Conservation (phyloP, 2,797 vertebrate species). For the Tenualosa ilisha region DNA sequence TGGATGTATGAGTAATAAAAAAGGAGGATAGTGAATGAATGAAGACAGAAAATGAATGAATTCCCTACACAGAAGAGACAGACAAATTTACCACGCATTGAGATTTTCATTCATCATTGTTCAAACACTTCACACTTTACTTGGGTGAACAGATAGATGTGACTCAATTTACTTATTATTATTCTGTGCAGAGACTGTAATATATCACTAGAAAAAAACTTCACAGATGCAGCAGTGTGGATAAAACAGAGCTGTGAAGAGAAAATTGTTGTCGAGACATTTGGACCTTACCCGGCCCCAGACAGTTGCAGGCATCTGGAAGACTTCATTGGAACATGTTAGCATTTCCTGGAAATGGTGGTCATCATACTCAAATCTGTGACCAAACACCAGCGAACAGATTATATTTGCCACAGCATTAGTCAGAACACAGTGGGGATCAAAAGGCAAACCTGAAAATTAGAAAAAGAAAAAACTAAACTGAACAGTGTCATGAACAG, state of each 20-base stretch:
- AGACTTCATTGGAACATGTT: constrained; percentile 55
- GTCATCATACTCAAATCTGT: constrained; percentile 71
- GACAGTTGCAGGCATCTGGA: constrained; percentile 58
- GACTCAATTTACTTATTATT: neutral
- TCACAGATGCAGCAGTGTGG: neutral
- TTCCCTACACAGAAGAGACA: neutral
- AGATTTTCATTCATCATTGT: neutral
- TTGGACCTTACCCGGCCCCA: constrained; percentile 63
- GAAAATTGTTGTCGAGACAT: neutral
- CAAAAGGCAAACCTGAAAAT: constrained; percentile 67
- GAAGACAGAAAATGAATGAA: neutral
- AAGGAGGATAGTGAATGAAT: constrained; percentile 60
- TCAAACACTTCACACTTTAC: neutral
- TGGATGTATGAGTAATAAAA: constrained; percentile 34
- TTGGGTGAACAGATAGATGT: constrained; percentile 4
- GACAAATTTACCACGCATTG: neutral
- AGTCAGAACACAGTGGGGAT: constrained; percentile 67
- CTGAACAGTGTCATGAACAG: neutral
- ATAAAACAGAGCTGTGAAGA: neutral
- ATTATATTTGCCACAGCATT: constrained; percentile 74
- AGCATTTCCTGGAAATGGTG: constrained; percentile 63
- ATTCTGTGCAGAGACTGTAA: neutral
- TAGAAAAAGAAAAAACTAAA: neutral
- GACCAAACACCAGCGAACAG: constrained; percentile 74
- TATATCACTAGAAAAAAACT: neutral